Evolutionary conservation across 2,888 invertebrate species (phyloP).

Genomic region (Glaucopsyche alexis): DNA sequence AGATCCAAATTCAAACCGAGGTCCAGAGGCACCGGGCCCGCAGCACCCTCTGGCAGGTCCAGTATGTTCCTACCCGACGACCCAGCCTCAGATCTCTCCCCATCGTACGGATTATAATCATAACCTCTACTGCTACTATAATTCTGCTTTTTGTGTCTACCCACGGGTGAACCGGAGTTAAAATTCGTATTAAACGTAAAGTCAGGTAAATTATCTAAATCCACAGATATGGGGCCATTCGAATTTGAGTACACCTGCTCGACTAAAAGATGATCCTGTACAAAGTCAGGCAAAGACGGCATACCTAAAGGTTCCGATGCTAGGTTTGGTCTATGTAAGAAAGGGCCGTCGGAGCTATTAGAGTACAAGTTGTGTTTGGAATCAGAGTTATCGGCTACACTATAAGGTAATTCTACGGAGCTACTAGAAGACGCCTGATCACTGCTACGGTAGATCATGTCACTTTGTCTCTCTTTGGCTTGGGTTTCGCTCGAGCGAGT

Average conservation of each 20-base stretch:
- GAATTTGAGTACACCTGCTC: conserved; percentile 86
- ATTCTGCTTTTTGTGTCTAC: conserved; percentile 58
- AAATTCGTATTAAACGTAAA: conserved; percentile 81
- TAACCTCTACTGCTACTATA: conserved; percentile 60
- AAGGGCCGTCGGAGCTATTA: conserved; percentile 61
- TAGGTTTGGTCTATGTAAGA: conserved; percentile 68
- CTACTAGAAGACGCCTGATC: conserved; percentile 69
- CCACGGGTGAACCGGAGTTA: conserved; percentile 63
- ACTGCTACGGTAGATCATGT: conserved; percentile 54
- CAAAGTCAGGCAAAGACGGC: conserved; percentile 90
- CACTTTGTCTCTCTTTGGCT: conserved; percentile 64
- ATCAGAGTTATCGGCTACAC: conserved; percentile 72
- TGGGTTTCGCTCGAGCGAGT: conserved; percentile 55
- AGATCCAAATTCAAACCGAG: conserved; percentile 67
- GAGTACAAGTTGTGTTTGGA: conserved; percentile 74
- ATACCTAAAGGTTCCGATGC: conserved; percentile 74
- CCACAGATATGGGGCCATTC: conserved; percentile 75
- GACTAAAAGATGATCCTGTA: conserved; percentile 92
- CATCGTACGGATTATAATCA: conserved; percentile 62
- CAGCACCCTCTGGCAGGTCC: conserved; percentile 62
- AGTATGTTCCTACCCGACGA: conserved; percentile 54
- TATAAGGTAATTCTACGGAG: conserved; percentile 73
- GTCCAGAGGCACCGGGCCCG: conserved; percentile 60
- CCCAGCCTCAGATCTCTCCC: conserved; percentile 56
- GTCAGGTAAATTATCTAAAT: conserved; percentile 84